Evolutionary conservation across 2,888 invertebrate species (phyloP).

Genomic region (Aquatica leii): DNA sequence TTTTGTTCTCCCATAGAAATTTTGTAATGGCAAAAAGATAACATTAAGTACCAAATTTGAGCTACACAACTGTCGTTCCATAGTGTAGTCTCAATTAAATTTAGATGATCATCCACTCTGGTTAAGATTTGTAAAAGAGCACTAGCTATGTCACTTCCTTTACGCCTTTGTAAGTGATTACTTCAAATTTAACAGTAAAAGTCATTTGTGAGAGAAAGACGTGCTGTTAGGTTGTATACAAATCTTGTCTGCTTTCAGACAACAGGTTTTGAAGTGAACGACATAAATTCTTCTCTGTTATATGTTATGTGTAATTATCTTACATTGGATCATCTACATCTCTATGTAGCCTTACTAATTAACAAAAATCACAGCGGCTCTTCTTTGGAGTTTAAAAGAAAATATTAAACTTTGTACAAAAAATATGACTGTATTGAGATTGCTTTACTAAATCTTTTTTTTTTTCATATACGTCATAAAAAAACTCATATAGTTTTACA

Average conservation of each 20-base stretch:
- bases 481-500: too few species aligned
- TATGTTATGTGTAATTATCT: not conserved
- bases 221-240: constrained; percentile 5
- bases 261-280: not conserved
- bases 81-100: not conserved
- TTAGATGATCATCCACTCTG: not conserved
- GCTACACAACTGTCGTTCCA: not conserved
- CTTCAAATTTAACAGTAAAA: too few species aligned
- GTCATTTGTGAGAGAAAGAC: constrained; percentile 3
- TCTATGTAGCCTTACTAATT: too few species aligned
- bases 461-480: too few species aligned
- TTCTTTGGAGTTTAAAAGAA: too few species aligned
- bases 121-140: constrained; percentile 1
- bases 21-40: not conserved
- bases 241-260: not conserved
- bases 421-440: too few species aligned
- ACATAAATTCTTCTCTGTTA: not conserved
- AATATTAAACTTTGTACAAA: too few species aligned
- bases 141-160: constrained; percentile 9
- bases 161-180: too few species aligned
- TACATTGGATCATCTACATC: too few species aligned
- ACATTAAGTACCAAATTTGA: too few species aligned
- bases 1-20: not conserved
- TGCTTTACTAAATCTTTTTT: too few species aligned
- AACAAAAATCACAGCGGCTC: too few species aligned